Evolutionary conservation across 2,888 invertebrate species (phyloP).

Genomic region (Erannis defoliaria): DNA sequence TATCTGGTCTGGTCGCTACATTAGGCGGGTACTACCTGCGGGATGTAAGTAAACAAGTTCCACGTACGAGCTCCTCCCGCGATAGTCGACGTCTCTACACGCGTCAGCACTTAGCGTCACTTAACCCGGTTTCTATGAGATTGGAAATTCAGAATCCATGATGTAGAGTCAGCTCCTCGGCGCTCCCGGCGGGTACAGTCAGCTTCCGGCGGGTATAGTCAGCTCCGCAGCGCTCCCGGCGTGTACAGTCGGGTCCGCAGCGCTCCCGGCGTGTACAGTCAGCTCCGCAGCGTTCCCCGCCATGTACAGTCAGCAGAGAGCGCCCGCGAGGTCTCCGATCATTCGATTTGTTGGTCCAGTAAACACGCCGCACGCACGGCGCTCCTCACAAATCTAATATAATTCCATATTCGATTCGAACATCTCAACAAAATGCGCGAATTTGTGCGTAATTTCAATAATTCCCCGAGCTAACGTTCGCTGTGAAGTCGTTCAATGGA

Average conservation of each 20-base stretch:
- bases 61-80: background rate
- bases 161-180: too few species aligned
- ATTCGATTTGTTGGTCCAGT: constrained; percentile 26
- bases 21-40: background rate
- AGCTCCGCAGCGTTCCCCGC: constrained; percentile 1
- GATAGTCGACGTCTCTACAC: background rate
- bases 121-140: constrained; percentile 2
- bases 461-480: background rate
- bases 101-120: constrained; percentile 20
- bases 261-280: constrained; percentile 3
- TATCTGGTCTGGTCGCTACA: too few species aligned
- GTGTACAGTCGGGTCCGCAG: constrained; percentile 13
- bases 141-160: too few species aligned
- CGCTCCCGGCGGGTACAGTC: too few species aligned
- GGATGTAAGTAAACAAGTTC: background rate
- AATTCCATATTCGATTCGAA: constrained; percentile 17
- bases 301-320: constrained; percentile 8
- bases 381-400: constrained; percentile 22
- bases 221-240: too few species aligned
- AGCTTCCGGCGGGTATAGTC: too few species aligned
- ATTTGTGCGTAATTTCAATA: constrained; percentile 4
- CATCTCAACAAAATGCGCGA: background rate
- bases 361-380: constrained; percentile 6
- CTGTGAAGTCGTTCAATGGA: background rate
- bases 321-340: background rate